Evolutionary conservation across 2,797 vertebrate species (phyloP).

Genomic region (Falco concolor): DNA sequence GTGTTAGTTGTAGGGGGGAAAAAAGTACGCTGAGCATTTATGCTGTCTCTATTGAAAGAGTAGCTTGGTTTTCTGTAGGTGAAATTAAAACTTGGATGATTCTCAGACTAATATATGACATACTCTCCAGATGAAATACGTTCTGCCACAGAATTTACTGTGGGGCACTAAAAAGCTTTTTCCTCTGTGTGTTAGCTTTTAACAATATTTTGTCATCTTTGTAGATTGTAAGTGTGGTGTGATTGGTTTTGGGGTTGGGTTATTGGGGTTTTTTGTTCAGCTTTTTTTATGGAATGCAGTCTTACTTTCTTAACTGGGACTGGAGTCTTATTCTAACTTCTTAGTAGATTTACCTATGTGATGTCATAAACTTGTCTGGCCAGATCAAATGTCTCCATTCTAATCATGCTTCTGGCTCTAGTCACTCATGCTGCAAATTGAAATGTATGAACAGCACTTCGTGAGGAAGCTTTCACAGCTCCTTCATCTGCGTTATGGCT

Average conservation of each 20-base stretch:
- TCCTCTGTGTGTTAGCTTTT: background rate
- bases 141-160: background rate
- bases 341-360: background rate
- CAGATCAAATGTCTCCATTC: background rate
- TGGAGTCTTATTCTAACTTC: background rate
- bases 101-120: background rate
- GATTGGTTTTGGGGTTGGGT: background rate
- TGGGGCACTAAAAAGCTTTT: background rate
- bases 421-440: background rate
- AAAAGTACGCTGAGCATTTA: background rate
- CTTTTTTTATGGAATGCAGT: background rate
- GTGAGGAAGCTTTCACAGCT: background rate
- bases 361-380: background rate
- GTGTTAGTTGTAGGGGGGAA: background rate
- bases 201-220: background rate
- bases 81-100: background rate
- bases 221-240: background rate
- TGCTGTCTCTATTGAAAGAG: background rate
- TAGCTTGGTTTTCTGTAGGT: background rate
- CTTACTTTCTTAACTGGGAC: background rate
- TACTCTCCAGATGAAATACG: background rate
- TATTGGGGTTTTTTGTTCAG: background rate
- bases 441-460: background rate
- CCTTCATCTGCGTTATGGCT: background rate
- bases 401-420: background rate